phyloP scores from a whole-genome alignment of 2,113 vertebrate species.

The Riparia riparia region DNA sequence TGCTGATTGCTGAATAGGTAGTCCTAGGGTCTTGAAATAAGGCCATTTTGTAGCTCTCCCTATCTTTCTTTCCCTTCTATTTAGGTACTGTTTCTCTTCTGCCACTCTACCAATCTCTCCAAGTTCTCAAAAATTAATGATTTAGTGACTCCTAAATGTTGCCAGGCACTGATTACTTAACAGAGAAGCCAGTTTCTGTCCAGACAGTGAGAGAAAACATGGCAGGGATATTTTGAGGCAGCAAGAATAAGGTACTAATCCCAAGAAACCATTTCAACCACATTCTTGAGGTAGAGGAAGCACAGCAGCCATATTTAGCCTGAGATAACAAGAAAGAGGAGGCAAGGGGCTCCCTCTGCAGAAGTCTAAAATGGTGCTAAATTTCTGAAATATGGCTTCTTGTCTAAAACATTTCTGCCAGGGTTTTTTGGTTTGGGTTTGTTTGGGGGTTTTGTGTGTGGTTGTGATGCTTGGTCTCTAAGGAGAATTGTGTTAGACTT shows the following conservation, averaged over 20 bases:
- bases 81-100: background rate
- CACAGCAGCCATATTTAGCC: background rate
- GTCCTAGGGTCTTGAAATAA: background rate
- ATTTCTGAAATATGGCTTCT: background rate
- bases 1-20: background rate
- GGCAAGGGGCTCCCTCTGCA: background rate
- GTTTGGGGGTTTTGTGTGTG: background rate
- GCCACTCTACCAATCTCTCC: background rate
- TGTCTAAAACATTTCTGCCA: background rate
- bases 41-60: background rate
- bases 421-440: background rate
- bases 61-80: background rate
- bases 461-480: background rate
- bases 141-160: background rate
- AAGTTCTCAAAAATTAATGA: background rate
- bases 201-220: rapidly evolving
- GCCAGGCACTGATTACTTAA: background rate
- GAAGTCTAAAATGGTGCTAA: background rate
- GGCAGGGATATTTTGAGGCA: background rate
- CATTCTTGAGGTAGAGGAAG: background rate
- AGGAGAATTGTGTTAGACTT: background rate
- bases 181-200: background rate
- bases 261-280: background rate
- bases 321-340: background rate
- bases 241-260: background rate